phyloP scores from a whole-genome alignment of 2,797 vertebrate genomes.

The Miichthys miiuy region DNA sequence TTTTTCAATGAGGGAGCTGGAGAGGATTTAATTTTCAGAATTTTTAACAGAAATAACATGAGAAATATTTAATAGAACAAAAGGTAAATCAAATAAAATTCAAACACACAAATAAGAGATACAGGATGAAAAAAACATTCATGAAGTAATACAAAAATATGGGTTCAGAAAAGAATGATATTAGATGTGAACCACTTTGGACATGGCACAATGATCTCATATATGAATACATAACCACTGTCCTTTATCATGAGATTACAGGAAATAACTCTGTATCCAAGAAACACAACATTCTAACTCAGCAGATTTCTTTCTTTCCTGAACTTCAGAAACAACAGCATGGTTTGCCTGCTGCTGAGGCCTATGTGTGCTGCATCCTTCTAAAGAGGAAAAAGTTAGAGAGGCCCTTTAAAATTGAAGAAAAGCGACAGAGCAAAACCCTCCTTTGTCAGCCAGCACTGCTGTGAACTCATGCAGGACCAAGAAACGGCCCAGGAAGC shows the following conservation, averaged over 20 bases:
- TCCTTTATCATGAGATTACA: no score
- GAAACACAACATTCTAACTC: no score
- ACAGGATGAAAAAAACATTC: no score
- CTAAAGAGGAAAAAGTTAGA: constrained; percentile 20
- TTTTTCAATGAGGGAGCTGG: no score
- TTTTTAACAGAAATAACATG: neutral
- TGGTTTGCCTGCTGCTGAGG: constrained; percentile 1
- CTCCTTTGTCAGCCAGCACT: constrained; percentile 53
- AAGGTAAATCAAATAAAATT: neutral
- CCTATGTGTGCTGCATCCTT: constrained; percentile 21
- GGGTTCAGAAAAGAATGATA: no score
- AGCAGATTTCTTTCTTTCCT: no score
- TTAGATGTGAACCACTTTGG: no score
- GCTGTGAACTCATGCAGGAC: constrained; percentile 69
- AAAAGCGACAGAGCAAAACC: constrained; percentile 62
- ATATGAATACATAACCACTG: no score
- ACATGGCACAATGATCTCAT: no score
- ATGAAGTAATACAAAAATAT: no score
- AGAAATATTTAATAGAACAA: neutral
- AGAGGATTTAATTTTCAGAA: no score
- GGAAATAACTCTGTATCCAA: no score
- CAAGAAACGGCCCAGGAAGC: constrained; percentile 23
- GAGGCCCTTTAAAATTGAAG: constrained; percentile 44
- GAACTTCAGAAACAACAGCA: neutral
- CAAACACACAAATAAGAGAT: neutral